Evolutionary conservation across 2,888 invertebrate genomes (phyloP).

Genomic region (Thalpophila matura): DNA sequence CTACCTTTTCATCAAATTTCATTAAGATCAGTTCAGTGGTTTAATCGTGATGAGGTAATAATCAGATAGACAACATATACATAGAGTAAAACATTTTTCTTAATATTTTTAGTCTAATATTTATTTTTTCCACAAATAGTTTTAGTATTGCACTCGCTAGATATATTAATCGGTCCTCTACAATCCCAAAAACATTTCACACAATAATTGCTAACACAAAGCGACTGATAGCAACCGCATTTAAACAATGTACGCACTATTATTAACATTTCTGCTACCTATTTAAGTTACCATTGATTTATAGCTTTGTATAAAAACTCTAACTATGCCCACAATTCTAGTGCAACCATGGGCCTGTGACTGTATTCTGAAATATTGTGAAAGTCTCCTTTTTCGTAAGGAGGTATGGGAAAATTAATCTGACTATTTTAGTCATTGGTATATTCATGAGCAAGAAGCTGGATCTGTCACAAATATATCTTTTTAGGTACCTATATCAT

Average conservation of each 20-base stretch:
- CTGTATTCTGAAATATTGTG: conserved; percentile 18
- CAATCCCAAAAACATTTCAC: not conserved
- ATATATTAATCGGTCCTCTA: not conserved
- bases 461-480: too few species aligned
- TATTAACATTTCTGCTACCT: conserved; percentile 5
- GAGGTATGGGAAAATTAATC: not conserved
- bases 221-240: conserved; percentile 8
- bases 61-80: too few species aligned
- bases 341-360: not conserved
- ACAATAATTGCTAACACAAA: not conserved
- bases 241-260: not conserved
- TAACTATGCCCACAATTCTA: not conserved
- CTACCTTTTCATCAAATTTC: too few species aligned
- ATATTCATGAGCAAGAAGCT: too few species aligned
- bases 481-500: too few species aligned
- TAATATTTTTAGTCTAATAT: too few species aligned
- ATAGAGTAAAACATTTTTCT: too few species aligned
- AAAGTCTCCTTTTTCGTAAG: conserved; percentile 23
- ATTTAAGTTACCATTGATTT: conserved; percentile 20
- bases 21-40: too few species aligned
- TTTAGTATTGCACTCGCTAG: too few species aligned
- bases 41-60: too few species aligned
- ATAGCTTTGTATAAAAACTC: not conserved
- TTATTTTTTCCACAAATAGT: too few species aligned
- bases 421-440: too few species aligned